A percentile compares a stretch with the other conserved stretches of the same genome.
phyloP scores from a whole-genome alignment of 2,113 vertebrate species.

The Indri indri region DNA sequence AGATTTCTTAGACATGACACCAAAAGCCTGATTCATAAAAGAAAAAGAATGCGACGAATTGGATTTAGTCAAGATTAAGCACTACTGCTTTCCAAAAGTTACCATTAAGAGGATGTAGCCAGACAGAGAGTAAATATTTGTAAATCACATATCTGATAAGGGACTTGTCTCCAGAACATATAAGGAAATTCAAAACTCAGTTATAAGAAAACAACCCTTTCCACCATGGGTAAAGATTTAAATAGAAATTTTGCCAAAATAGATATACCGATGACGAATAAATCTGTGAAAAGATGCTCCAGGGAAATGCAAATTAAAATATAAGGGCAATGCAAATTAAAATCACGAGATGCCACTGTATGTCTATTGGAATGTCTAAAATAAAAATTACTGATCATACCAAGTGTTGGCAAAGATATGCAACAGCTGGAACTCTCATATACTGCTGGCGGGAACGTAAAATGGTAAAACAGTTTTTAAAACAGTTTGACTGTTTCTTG shows the following conservation, averaged over 20 bases:
- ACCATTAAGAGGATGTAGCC: neutral
- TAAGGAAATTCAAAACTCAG: neutral
- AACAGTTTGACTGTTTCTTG: constrained; percentile 21
- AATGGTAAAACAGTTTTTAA: neutral
- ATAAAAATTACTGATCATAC: constrained; percentile 12
- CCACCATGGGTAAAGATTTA: neutral
- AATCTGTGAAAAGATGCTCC: neutral
- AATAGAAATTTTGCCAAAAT: neutral
- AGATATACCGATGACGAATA: neutral
- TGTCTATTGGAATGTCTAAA: neutral
- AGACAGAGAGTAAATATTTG: neutral
- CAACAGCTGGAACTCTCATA: neutral
- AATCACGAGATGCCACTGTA: neutral
- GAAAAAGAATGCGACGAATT: neutral
- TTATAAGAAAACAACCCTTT: neutral
- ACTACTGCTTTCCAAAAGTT: neutral
- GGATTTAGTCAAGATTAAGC: neutral
- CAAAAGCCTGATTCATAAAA: neutral
- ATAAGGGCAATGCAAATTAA: neutral
- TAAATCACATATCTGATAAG: neutral
- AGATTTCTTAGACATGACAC: neutral
- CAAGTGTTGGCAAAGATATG: neutral
- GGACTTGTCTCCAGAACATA: neutral
- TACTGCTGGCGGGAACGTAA: neutral
- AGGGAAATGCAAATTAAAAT: neutral